A percentile compares a stretch with the other conserved stretches of the same genome.
phyloP scores from a whole-genome alignment of 2,113 vertebrate genomes.

The Carassius gibelio region DNA sequence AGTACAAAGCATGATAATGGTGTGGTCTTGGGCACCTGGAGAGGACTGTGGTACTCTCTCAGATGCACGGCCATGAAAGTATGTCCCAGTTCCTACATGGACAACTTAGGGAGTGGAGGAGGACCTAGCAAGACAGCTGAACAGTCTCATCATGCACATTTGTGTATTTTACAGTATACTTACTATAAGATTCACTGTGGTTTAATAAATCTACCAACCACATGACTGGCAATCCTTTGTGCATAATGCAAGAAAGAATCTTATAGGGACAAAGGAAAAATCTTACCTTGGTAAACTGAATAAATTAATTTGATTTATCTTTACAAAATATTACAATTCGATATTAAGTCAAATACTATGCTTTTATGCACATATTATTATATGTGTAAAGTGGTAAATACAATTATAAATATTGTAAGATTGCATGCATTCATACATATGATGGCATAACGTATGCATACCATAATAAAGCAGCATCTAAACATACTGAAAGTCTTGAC shows the following conservation, averaged over 20 bases:
- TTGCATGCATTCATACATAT: not conserved
- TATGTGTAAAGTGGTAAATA: not conserved
- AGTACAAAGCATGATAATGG: conserved; percentile 82
- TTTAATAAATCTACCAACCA: too few relatives aligned
- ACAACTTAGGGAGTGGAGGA: conserved; percentile 77
- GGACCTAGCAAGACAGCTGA: conserved; percentile 58
- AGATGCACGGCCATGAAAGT: conserved; percentile 86
- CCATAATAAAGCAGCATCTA: not conserved
- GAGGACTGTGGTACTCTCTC: conserved; percentile 86
- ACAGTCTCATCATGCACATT: not conserved
- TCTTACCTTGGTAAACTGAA: not conserved
- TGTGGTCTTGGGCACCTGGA: conserved; percentile 86
- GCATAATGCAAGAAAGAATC: not conserved
- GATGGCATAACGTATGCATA: not conserved
- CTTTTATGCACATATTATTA: not conserved
- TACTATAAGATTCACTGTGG: not conserved
- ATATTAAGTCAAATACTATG: not conserved
- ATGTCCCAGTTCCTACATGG: conserved; percentile 78
- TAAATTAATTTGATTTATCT: not conserved
- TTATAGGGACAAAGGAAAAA: not conserved
- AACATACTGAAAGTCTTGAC: not conserved
- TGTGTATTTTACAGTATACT: not conserved
- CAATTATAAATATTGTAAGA: not conserved
- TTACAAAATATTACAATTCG: not conserved
- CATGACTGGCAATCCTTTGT: too few relatives aligned